These are phyloP conservation scores for Latheticus oryzae DNA, from an alignment of 2,888 invertebrate genomes.

Conservation along the genomic window DNA sequence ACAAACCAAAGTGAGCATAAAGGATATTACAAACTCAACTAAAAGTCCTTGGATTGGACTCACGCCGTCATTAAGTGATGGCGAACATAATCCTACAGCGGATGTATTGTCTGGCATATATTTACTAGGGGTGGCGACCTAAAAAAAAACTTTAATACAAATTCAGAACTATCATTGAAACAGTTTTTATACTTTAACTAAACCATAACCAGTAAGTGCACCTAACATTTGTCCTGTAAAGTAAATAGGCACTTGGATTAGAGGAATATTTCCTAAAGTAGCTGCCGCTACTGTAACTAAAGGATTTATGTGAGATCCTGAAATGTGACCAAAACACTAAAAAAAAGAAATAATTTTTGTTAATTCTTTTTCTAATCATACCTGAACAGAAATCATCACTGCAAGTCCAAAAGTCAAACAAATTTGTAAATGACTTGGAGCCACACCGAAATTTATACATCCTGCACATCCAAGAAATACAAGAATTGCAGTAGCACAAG, in stretches of 20 bases:
- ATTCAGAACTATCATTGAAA: too few relatives aligned
- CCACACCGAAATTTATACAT: constrained; percentile 65
- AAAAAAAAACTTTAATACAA: constrained; percentile 17
- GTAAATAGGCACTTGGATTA: constrained; percentile 71
- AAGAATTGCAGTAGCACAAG: constrained; percentile 76
- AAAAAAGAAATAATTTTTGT: constrained; percentile 50
- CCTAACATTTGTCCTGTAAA: constrained; percentile 76
- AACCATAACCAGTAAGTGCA: constrained; percentile 75
- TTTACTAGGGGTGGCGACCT: constrained; percentile 54
- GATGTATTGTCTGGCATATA: constrained; percentile 40
- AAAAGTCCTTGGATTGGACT: constrained; percentile 68
- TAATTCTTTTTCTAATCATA: constrained; percentile 47
- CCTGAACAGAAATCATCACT: constrained; percentile 77
- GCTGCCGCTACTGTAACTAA: constrained; percentile 78
- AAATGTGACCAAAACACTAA: constrained; percentile 80
- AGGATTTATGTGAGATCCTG: constrained; percentile 83
- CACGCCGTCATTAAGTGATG: constrained; percentile 50
- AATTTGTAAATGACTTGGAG: constrained; percentile 65
- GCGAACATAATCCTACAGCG: constrained; percentile 57
- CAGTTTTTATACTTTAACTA: constrained; percentile 21
- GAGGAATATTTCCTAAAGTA: constrained; percentile 70
- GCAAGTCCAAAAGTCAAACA: constrained; percentile 77
- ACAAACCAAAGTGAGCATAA: constrained; percentile 73
- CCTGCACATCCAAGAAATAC: constrained; percentile 82
- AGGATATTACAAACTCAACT: constrained; percentile 75